A percentile compares a stretch with the other conserved stretches of the same genome.
Conservation (phyloP, 2,797 vertebrate genomes). For the Oophaga sylvatica region DNA sequence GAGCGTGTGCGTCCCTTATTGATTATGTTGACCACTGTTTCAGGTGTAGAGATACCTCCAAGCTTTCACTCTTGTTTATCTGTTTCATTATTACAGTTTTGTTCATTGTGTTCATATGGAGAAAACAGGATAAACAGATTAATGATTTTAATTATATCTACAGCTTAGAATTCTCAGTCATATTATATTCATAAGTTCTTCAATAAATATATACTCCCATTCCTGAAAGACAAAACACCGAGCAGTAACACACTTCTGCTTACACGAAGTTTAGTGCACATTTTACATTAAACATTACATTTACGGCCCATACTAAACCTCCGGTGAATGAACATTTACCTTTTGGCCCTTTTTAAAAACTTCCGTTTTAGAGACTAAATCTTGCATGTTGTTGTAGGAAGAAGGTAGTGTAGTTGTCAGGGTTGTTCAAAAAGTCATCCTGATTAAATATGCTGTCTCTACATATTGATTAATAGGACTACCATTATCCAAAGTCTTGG, state of each 20-base stretch:
- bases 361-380: neutral
- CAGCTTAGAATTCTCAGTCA: neutral
- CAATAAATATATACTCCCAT: slow-evolving; percentile 15
- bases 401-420: neutral
- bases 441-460: slow-evolving; percentile 11
- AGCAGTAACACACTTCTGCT: neutral
- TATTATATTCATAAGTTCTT: slow-evolving; percentile 47
- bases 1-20: neutral
- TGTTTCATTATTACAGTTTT: slow-evolving; percentile 7
- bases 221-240: neutral
- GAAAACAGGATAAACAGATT: slow-evolving; percentile 44
- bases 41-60: neutral
- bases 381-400: slow-evolving; percentile 10
- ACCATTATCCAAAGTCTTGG: slow-evolving; percentile 26
- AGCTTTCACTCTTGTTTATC: neutral
- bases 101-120: neutral
- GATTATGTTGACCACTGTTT: neutral
- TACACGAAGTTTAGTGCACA: neutral
- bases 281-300: neutral
- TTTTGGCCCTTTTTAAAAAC: slow-evolving; percentile 14
- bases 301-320: neutral
- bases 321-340: slow-evolving; percentile 16
- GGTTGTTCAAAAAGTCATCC: slow-evolving; percentile 32
- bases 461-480: slow-evolving; percentile 42
- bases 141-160: slow-evolving; percentile 49